Evolutionary conservation across 2,113 vertebrate species (phyloP).

Genomic region (Haemorhous mexicanus): DNA sequence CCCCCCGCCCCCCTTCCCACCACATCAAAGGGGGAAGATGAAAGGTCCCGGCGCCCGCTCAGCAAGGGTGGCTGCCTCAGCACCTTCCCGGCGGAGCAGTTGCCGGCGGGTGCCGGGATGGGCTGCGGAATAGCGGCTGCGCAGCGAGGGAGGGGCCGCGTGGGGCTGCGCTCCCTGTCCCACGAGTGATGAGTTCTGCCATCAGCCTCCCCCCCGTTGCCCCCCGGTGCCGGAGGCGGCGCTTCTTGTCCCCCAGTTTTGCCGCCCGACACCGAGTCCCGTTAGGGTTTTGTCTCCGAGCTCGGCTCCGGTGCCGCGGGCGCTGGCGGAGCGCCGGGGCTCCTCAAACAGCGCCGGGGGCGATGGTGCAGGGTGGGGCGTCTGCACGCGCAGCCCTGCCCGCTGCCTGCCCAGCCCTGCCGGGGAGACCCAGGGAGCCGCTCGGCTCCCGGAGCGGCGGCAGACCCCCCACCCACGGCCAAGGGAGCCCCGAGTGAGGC

Average conservation of each 20-base stretch:
- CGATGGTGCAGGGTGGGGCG: background rate
- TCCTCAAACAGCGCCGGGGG: background rate
- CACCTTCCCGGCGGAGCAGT: background rate
- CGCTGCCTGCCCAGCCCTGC: conserved; percentile 17
- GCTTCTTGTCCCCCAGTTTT: background rate
- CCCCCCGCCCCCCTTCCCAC: background rate
- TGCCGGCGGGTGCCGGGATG: conserved; percentile 11
- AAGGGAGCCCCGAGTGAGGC: no score
- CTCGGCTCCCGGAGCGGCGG: background rate
- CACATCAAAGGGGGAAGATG: conserved; percentile 58
- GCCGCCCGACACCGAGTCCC: rapidly evolving
- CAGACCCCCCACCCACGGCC: rapidly evolving
- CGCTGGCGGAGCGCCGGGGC: background rate
- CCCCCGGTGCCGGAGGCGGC: rapidly evolving
- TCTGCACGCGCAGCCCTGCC: background rate
- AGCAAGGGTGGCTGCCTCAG: conserved; percentile 44
- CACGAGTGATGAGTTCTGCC: background rate
- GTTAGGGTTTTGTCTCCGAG: rapidly evolving
- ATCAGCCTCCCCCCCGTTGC: background rate
- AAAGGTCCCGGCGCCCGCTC: conserved; percentile 17
- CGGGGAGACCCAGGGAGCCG: background rate
- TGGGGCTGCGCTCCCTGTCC: background rate
- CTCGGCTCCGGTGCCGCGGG: background rate
- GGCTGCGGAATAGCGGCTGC: conserved; percentile 15
- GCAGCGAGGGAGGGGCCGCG: background rate